Evolutionary conservation across 2,113 vertebrate species (phyloP), one percentile per base, ranked within the genome.

Genomic region (Eidolon helvum): DNA sequence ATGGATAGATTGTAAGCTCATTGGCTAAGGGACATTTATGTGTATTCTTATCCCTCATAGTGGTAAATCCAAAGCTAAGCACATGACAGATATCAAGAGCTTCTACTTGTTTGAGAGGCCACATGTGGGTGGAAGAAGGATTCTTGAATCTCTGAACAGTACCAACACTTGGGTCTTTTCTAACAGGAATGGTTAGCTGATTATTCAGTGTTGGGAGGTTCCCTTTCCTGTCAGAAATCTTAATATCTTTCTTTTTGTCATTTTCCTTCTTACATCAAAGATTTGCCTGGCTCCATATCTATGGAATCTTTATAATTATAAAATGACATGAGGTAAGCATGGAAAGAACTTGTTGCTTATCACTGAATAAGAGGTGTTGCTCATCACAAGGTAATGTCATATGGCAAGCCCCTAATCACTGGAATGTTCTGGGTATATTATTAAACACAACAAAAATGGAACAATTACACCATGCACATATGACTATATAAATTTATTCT

Each of bases 401-500:
- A 78, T 71, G 61, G 57, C 85, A 87, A 79, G 38, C 4, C 15
- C 33, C 50, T 75, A 65, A 40, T 84, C 82, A 84, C 61, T 75
- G 91, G 90, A 93, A 95, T 90, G 53, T 96, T 96, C 96, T 87
- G 38, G 26, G 69, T 66, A 53, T 96, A 97, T 97, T 90, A 87
- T 10, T 94, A 69, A 93, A 61, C 79, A 87, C 63, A 87, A 75
- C 93, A 79, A 96, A 98, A 96, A 97, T 59, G 94, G 95, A 97
- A 95, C 61, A 90, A 78, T 95, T 94, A 94, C 94, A 72, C 57
- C 94, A 91, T 78, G 75, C 5, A 50, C 50, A 71, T 38, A 90
- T 97, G 97, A 98, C 95, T 91, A 74, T 74, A 93, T 69, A 84
- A 89, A 93, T 95, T 96, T 97, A 97, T 97, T 97, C 83, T 91